Base-by-base conservation (phyloP, 2,797 vertebrate species). In the Scomberomorus guttatus region DNA sequence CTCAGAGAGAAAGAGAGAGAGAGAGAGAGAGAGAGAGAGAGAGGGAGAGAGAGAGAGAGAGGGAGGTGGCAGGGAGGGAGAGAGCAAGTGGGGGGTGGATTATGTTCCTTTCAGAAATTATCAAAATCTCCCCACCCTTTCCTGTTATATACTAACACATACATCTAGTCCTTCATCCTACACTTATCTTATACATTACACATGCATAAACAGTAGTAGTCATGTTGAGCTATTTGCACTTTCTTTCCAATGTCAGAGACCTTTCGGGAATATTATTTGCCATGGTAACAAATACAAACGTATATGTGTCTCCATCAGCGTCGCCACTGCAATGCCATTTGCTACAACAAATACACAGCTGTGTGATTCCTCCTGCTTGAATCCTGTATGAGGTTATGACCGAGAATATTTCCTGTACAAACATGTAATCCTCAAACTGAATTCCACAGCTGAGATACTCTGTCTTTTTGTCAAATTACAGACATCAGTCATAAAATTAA, bases 91-190 rank as follows among this genome's bases (percentile, higher is more conserved):
- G 86, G 88, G 88, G 87, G 88, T 85, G 91, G 87, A 93, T 94
- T 94, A 92, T 94, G 89, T 94, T 94, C 88, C 87, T 94, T 94
- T 94, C 87, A 93, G 91, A 94, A 94, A 94, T 94, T 79, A 95
- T 94, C 89, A 92, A 93, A 93, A 90, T 92, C 84, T 88, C 88
- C 72, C 89, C 91, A 89, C 90, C 86, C 85, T 84, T 79, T 87
- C 81, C 82, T 90, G 80, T 89, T 79, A 80, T 77, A 90, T 78
- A 83, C 87, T 76, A 84, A 89, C 87, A 88, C 81, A 87, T 83
- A 85, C 74, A 87, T 89, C 46, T 64, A 81, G 72, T 72, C 86
- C 73, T 78, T 79, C 81, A 79, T 77, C 69, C 62, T 77, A 51
- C 77, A 85, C 75, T 87, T 72, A 79, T 59, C 64, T 85, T 84